Base-by-base conservation (phyloP, 1,140 invertebrate genomes). In the Drosophila arizonae region DNA sequence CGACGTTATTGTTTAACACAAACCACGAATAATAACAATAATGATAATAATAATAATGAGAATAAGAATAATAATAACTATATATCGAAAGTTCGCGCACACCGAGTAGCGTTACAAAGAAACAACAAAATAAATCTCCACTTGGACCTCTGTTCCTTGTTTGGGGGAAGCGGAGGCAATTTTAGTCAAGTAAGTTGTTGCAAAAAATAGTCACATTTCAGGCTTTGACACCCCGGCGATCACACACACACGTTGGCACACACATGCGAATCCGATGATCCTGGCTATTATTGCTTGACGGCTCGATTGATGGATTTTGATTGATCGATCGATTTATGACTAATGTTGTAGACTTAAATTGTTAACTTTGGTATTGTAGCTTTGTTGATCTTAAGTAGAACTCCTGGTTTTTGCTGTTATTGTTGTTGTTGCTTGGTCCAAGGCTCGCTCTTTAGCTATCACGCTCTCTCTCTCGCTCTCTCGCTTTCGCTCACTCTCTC, bases 321-420 rank as follows among this genome's bases (percentile, higher is more conserved):
- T 30, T 30, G 28, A 30, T 30, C 6, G 28, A 30, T 48, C 64
- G 67, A 66, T 43, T 77, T 39, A 43, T 43, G 41, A 52, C 33
- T 77, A 63, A 73, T 77, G 15, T 17, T 26, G 43, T 55, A 75
- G 72, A 60, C 67, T 86, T 82, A 76, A 76, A 55, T 69, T 87
- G 84, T 87, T 88, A 87, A 88, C 79, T 88, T 87, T 87, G 82
- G 84, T 88, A 76, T 87, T 55, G 52, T 79, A 76, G 80, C 71
- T 81, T 62, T 58, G 55, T 58, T 58, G 50, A 72, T 64, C 52
- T 51, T 43, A 39, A 36, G 24, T 24, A 51, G 30, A 62, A n/a
- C 28, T 58, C 70, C 50, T 67, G 46, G 52, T 54, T 39, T 30
- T 51, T 48, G 10, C 48, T 63, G 67, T 51, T 48, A 8, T 48